phyloP scores from a whole-genome alignment of 1,140 invertebrate genomes.

The Sweltsa coloradensis region DNA sequence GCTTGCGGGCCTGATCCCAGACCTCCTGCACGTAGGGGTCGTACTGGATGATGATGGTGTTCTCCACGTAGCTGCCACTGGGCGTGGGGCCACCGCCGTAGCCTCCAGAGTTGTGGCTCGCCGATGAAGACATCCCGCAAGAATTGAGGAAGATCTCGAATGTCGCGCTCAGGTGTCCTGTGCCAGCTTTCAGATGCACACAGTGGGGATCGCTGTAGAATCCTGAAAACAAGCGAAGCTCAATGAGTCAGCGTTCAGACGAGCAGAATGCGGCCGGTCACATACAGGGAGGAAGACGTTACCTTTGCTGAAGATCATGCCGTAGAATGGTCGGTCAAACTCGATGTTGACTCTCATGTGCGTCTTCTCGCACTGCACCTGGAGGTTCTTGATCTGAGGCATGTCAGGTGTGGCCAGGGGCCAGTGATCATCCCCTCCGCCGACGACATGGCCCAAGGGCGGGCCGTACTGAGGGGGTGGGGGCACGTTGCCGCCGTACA shows the following conservation, averaged over 20 bases:
- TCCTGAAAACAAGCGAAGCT: constrained; percentile 23
- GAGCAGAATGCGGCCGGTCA: no score
- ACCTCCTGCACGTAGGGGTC: constrained; percentile 91
- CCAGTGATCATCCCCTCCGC: constrained; percentile 59
- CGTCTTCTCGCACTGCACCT: constrained; percentile 92
- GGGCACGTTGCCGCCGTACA: constrained; percentile 55
- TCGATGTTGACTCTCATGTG: constrained; percentile 91
- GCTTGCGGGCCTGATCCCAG: constrained; percentile 59
- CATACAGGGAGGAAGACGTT: neutral
- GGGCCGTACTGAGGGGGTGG: constrained; percentile 43
- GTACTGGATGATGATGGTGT: constrained; percentile 90
- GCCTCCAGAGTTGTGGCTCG: constrained; percentile 66
- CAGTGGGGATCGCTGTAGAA: constrained; percentile 84
- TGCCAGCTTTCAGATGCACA: constrained; percentile 79
- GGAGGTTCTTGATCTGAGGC: constrained; percentile 80
- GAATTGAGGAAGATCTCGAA: constrained; percentile 86
- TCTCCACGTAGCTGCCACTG: constrained; percentile 85
- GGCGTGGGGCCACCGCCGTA: constrained; percentile 55
- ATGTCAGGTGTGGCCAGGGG: constrained; percentile 70
- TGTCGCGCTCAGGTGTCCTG: constrained; percentile 76
- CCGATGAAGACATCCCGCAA: constrained; percentile 81
- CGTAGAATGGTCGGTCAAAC: constrained; percentile 89
- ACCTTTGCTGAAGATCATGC: constrained; percentile 89
- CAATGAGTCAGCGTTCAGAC: neutral
- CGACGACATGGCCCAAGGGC: constrained; percentile 28